These are phyloP conservation scores for Callipepla squamata DNA, from an alignment of 2,113 vertebrate species.

Conservation along the genomic window DNA sequence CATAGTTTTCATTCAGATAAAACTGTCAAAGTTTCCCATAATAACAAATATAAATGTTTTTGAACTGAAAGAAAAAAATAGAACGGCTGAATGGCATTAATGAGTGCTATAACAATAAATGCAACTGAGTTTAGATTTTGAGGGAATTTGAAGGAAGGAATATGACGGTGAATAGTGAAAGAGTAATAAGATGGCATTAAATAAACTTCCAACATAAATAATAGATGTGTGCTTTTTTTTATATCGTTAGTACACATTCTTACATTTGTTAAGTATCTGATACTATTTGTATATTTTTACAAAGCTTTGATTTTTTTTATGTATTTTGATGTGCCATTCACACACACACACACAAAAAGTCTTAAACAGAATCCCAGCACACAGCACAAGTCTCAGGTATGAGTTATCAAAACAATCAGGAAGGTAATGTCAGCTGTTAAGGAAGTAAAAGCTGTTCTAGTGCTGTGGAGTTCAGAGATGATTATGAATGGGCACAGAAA, in stretches of 20 bases:
- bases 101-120: neutral
- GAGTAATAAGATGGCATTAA: neutral
- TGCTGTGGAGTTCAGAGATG: neutral
- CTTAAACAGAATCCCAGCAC: neutral
- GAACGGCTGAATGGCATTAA: neutral
- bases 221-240: neutral
- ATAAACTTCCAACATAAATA: neutral
- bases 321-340: neutral
- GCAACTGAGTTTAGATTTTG: neutral
- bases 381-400: neutral
- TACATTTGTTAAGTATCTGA: neutral
- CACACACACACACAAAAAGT: neutral
- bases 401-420: slow-evolving; percentile 19
- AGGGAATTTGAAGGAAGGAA: neutral
- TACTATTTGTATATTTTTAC: neutral
- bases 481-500: neutral
- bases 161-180: neutral
- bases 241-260: neutral
- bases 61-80: neutral
- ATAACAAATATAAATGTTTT: neutral
- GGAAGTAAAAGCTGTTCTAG: neutral
- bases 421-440: slow-evolving; percentile 10
- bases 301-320: slow-evolving; percentile 19
- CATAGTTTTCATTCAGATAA: neutral
- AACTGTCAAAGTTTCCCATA: neutral